Base-by-base conservation (phyloP, 1,140 invertebrate species). In the Drosophila prosaltans region DNA sequence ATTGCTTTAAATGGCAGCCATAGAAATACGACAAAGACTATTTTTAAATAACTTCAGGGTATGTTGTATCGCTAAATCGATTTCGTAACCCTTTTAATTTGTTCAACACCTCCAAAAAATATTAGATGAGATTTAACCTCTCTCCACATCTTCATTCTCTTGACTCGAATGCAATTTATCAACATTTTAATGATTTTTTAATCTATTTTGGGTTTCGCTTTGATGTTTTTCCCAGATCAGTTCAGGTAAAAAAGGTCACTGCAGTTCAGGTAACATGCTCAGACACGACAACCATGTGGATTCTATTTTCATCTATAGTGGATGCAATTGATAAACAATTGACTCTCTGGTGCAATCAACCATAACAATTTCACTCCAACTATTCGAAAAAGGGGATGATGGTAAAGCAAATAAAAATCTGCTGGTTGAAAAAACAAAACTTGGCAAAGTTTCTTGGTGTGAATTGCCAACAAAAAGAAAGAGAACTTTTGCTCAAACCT, bases 301-400 rank as follows among this genome's bases (percentile, higher is more conserved):
- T 72, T 69, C 30, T 66, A 80, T 72, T 45, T 71, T 32, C 57
- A 54, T 69, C 41, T 11, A n/a, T 30, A 69, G 66, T 75, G 69
- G 66, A 72, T 67, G 62, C 76, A 89, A 86, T 86, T 89, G 83
- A 77, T 86, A 86, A 86, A 86, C 83, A 86, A 86, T 86, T 86
- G 83, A 86, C 84, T 88, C 77, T 88, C 45, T 65, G 39, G 77
- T 83, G 83, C 83, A 86, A 83, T 83, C 76, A 88, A 76, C 67
- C 84, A 81, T 88, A 69, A 80, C 82, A 63, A 80, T 65, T 69
- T 76, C 63, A 66, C 68, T 78, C 68, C 64, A 82, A 82, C 65
- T 78, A 48, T 72, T 58, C 45, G 39, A 36, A 9, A 36, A 9
- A 39, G 36, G 57, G 57, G 32, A 59, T 11, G 57, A 39, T 32